These are phyloP conservation scores for Coelinius sp. DNA, from an alignment of 2,888 invertebrate genomes.

Conservation along the genomic window DNA sequence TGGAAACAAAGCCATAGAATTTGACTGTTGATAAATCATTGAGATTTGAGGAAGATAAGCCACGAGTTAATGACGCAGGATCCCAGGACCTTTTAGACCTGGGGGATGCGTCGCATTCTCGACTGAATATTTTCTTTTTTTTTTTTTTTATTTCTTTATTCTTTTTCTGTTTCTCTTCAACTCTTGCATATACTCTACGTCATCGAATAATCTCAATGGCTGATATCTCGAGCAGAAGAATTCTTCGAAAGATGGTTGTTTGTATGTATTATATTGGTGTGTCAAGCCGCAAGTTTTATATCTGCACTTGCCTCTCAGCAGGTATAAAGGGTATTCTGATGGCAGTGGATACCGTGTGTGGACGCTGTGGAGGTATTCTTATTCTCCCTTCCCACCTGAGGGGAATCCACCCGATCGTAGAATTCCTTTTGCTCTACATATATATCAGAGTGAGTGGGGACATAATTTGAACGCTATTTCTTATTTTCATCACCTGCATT, in stretches of 20 bases:
- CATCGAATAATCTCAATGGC: conserved; percentile 42
- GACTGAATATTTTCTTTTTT: conserved; percentile 9
- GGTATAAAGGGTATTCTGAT: conserved; percentile 30
- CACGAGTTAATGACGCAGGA: conserved; percentile 39
- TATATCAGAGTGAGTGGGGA: conserved; percentile 59
- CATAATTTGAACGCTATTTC: conserved; percentile 64
- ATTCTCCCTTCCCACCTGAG: not conserved
- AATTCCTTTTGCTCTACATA: conserved; percentile 37
- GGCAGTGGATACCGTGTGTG: conserved; percentile 25
- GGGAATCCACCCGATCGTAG: conserved; percentile 13
- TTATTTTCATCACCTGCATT: conserved; percentile 56
- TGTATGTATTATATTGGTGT: conserved; percentile 54
- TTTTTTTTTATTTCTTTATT: too few relatives aligned
- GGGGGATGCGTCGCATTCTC: conserved; percentile 37
- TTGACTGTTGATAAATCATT: conserved; percentile 33
- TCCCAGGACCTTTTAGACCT: conserved; percentile 33
- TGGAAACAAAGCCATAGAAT: conserved; percentile 29
- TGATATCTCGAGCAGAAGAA: conserved; percentile 42
- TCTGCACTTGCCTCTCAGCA: conserved; percentile 31
- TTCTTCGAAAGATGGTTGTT: conserved; percentile 29
- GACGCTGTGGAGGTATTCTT: conserved; percentile 24
- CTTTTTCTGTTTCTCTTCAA: too few relatives aligned
- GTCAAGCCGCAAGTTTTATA: conserved; percentile 23
- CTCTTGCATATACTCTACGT: conserved; percentile 29
- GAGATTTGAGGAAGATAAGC: conserved; percentile 30